phyloP scores from a whole-genome alignment of 2,113 vertebrate species.

The Sitta europaea region DNA sequence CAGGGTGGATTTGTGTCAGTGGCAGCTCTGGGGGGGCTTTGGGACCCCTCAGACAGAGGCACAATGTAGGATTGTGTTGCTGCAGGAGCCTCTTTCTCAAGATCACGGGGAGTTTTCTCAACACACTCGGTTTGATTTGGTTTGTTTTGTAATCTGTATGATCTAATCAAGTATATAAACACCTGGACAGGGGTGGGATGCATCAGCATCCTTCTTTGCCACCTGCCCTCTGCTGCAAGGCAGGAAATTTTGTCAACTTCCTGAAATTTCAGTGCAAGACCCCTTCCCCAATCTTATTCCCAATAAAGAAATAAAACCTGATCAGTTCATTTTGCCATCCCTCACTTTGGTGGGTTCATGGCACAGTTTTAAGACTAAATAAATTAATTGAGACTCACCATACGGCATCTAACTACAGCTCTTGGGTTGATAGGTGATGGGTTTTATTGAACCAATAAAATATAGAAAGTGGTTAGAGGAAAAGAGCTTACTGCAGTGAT shows the following conservation, averaged over 20 bases:
- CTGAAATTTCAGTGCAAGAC: not conserved
- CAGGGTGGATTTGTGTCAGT: not conserved
- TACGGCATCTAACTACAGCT: not conserved
- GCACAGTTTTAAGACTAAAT: not conserved
- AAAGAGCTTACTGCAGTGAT: not conserved
- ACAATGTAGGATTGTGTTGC: not conserved
- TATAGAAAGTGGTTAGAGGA: not conserved
- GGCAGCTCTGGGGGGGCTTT: not conserved
- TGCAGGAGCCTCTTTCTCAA: not conserved
- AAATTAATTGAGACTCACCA: not conserved
- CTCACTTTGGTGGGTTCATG: not conserved
- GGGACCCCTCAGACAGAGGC: not conserved
- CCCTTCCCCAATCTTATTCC: not conserved
- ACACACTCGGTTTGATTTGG: not conserved
- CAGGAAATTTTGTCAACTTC: not conserved
- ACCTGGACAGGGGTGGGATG: not conserved
- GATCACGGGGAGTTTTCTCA: not conserved
- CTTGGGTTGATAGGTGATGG: conserved; percentile 10
- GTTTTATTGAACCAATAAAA: conserved; percentile 44
- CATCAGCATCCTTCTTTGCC: not conserved
- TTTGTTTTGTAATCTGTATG: not conserved
- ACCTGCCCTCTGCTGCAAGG: not conserved
- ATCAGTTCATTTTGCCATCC: not conserved
- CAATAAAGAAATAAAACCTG: not conserved
- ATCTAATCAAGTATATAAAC: not conserved